These are phyloP conservation scores for Dastarcus helophoroides DNA, from an alignment of 2,888 invertebrate species.

Conservation along the genomic window DNA sequence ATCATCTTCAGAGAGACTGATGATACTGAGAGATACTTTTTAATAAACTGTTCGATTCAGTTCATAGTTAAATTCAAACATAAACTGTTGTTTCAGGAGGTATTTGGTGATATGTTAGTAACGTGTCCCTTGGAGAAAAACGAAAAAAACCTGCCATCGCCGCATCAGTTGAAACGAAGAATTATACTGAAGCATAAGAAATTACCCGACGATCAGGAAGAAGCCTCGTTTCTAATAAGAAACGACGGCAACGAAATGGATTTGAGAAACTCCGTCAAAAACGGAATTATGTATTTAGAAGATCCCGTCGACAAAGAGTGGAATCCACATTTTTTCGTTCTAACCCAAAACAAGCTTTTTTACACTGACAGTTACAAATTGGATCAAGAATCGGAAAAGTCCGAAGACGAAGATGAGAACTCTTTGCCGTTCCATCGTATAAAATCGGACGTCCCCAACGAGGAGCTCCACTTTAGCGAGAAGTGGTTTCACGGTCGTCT, in stretches of 20 bases:
- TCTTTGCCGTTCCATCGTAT: slow-evolving; percentile 38
- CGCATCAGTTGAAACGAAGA: slow-evolving; percentile 61
- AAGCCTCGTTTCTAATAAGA: slow-evolving; percentile 47
- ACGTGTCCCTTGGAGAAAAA: slow-evolving; percentile 66
- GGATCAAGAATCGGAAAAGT: slow-evolving; percentile 26
- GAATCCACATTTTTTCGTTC: slow-evolving; percentile 87
- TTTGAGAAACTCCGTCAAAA: slow-evolving; percentile 72
- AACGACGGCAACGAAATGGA: slow-evolving; percentile 61
- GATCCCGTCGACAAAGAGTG: slow-evolving; percentile 84
- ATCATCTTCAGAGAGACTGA: too few relatives aligned
- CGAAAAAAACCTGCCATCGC: slow-evolving; percentile 72
- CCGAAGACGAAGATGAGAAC: slow-evolving; percentile 33
- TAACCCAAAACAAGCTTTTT: slow-evolving; percentile 78
- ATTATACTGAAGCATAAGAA: slow-evolving; percentile 88
- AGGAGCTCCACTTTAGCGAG: slow-evolving; percentile 84
- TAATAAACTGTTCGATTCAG: slow-evolving; percentile 5
- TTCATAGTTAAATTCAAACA: neutral
- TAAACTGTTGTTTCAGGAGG: slow-evolving; percentile 40
- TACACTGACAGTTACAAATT: slow-evolving; percentile 58
- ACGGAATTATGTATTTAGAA: slow-evolving; percentile 79
- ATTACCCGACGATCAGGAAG: slow-evolving; percentile 78
- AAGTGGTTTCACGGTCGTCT: slow-evolving; percentile 90
- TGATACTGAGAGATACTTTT: too few relatives aligned
- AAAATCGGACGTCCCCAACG: slow-evolving; percentile 59
- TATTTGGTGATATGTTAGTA: slow-evolving; percentile 78